These are phyloP conservation scores for Choloepus hoffmanni DNA, from an alignment of 2,113 vertebrate species.

Conservation along the genomic window DNA sequence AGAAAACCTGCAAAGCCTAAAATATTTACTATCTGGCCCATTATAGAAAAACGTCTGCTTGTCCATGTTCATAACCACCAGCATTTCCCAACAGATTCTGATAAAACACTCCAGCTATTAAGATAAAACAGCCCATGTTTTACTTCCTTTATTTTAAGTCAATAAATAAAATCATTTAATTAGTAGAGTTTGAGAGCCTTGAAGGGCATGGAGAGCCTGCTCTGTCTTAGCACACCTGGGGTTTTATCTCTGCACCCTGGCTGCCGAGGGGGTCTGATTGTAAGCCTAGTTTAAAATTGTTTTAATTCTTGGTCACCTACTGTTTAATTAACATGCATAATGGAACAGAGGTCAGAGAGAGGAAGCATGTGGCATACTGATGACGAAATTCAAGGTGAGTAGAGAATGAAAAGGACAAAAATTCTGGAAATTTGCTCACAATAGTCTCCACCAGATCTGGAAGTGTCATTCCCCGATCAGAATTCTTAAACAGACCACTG, in stretches of 20 bases:
- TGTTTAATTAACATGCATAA: not conserved
- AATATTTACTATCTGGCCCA: not conserved
- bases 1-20: not conserved
- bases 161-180: not conserved
- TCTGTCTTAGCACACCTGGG: no score
- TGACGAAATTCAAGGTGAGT: not conserved
- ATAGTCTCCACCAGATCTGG: not conserved
- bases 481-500: not conserved
- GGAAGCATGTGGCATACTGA: not conserved
- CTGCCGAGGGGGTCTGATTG: no score
- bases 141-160: not conserved
- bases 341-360: not conserved
- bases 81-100: not conserved
- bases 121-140: not conserved
- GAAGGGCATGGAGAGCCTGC: not conserved
- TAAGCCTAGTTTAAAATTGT: not conserved
- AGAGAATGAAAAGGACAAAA: not conserved
- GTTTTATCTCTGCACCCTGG: no score
- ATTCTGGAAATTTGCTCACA: not conserved
- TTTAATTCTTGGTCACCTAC: not conserved
- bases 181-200: not conserved
- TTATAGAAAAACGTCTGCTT: not conserved
- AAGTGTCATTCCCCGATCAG: not conserved
- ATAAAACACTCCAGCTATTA: no score
- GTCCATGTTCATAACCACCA: not conserved